phyloP scores from a whole-genome alignment of 1,140 invertebrate species.

The Tyrophagus putrescentiae region DNA sequence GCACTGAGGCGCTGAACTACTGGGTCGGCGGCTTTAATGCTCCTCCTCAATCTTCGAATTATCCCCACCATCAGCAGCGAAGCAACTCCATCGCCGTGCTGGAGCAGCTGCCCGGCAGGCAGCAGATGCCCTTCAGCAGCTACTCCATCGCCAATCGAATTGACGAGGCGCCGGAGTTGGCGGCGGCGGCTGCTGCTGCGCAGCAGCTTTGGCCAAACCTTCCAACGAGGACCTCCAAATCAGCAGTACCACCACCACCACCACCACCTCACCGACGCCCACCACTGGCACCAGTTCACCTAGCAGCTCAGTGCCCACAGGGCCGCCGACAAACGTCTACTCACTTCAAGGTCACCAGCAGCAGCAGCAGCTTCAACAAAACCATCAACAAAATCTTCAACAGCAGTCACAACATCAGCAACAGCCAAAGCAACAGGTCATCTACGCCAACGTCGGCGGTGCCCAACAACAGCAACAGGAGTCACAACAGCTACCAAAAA shows the following conservation, averaged over 20 bases:
- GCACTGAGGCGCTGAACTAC: too few relatives aligned
- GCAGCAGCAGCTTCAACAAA: background rate
- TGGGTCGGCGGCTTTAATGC: too few relatives aligned
- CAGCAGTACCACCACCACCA: too few relatives aligned
- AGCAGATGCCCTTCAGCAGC: constrained; percentile 4
- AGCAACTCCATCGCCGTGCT: background rate
- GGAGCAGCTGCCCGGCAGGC: background rate
- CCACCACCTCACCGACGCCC: too few relatives aligned
- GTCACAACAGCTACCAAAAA: background rate
- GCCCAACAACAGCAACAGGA: background rate
- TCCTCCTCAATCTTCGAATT: background rate
- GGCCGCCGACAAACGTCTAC: background rate
- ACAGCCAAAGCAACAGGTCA: too few relatives aligned
- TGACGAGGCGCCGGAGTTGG: background rate
- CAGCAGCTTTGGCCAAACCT: too few relatives aligned
- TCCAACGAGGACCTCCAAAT: too few relatives aligned
- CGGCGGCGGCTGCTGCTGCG: background rate
- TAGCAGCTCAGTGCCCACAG: background rate
- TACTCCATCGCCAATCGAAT: background rate
- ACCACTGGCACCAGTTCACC: background rate
- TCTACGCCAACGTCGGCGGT: too few relatives aligned
- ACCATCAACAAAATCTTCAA: background rate
- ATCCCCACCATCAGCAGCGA: background rate
- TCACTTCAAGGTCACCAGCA: too few relatives aligned
- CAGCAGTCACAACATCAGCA: background rate